Evolutionary conservation across 2,113 vertebrate genomes (phyloP).

Genomic region (Apodemus speciosus): DNA sequence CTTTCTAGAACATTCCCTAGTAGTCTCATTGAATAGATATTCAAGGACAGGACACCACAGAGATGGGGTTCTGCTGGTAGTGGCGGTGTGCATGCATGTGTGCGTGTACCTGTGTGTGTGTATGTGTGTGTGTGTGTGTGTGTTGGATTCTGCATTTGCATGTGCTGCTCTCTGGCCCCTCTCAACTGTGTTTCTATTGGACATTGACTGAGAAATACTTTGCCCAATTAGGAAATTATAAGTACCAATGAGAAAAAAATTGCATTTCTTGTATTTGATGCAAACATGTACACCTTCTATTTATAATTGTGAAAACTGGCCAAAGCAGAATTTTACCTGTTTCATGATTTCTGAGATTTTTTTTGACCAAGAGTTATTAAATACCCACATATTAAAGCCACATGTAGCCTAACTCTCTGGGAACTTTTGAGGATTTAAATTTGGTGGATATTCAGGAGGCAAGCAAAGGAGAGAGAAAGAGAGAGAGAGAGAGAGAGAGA

Average conservation of each 20-base stretch:
- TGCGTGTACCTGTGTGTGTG: too few species aligned
- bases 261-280: background rate
- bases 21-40: background rate
- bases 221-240: slow-evolving; percentile 45
- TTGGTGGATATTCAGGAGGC: background rate
- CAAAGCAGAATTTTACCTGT: slow-evolving; percentile 39
- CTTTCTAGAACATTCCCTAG: background rate
- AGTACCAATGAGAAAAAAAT: background rate
- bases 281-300: background rate
- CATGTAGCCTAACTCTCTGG: background rate
- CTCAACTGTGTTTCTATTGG: background rate
- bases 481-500: background rate
- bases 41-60: background rate
- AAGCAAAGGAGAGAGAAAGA: slow-evolving; percentile 3
- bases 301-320: slow-evolving; percentile 37
- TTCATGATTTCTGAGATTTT: slow-evolving; percentile 53
- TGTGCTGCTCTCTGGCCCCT: background rate
- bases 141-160: background rate
- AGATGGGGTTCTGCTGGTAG: background rate
- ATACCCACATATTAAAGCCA: background rate
- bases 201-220: background rate
- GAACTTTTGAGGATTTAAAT: background rate
- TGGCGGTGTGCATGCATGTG: too few species aligned
- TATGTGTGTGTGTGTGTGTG: background rate
- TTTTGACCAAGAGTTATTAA: slow-evolving; percentile 3